These are phyloP conservation scores for Oryzias celebensis DNA, from an alignment of 2,113 vertebrate genomes.

Conservation along the genomic window DNA sequence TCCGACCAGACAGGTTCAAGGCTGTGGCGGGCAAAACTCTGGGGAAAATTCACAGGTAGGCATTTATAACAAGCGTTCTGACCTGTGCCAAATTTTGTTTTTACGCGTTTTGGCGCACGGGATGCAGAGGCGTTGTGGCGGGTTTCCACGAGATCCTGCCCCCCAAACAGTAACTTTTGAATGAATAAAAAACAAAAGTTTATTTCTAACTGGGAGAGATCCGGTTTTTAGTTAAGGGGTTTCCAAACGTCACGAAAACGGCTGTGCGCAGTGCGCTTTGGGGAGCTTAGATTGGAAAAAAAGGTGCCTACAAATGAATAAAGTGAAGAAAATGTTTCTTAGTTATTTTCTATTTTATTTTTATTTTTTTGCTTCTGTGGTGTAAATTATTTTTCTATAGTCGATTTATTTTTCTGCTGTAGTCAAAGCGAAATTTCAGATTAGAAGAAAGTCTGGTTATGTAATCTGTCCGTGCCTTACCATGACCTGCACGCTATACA, in stretches of 20 bases:
- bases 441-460: constrained; percentile 53
- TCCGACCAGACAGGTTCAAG: constrained; percentile 82
- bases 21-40: constrained; percentile 77
- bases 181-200: constrained; percentile 11
- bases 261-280: not conserved
- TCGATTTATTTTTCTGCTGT: not conserved
- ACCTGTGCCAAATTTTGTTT: constrained; percentile 14
- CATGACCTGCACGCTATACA: constrained; percentile 5
- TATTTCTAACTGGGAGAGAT: not conserved
- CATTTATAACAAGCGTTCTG: not conserved
- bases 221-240: not conserved
- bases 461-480: constrained; percentile 51
- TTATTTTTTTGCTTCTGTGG: not conserved
- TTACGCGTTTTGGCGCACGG: constrained; percentile 8
- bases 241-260: not conserved
- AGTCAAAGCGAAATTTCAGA: constrained; percentile 27
- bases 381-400: not conserved
- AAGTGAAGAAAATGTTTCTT: not conserved
- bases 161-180: not conserved
- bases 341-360: too few species aligned
- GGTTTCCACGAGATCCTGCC: not conserved
- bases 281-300: not conserved
- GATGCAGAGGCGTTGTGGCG: not conserved
- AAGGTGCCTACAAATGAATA: too few species aligned
- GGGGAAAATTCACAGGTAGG: constrained; percentile 81